These are phyloP conservation scores for Brenthis ino DNA, from an alignment of 2,888 invertebrate species.

Conservation along the genomic window DNA sequence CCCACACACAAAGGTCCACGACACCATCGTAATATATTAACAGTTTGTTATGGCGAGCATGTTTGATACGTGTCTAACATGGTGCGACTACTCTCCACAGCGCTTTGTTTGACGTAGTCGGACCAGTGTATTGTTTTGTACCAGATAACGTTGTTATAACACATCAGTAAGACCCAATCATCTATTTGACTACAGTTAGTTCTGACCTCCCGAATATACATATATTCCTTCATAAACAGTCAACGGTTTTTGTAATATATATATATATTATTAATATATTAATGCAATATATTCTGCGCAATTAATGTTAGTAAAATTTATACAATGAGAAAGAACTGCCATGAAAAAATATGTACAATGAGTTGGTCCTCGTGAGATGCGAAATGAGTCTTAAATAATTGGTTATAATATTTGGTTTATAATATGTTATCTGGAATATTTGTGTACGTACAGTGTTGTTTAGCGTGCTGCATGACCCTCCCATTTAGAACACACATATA, in stretches of 20 bases:
- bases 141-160: constrained; percentile 38
- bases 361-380: too few species aligned
- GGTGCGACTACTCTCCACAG: constrained; percentile 42
- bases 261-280: too few species aligned
- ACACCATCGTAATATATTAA: constrained; percentile 54
- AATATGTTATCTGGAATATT: constrained; percentile 35
- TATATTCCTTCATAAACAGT: too few species aligned
- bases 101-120: constrained; percentile 39
- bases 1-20: constrained; percentile 49
- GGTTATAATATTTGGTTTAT: constrained; percentile 24
- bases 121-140: constrained; percentile 24
- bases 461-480: constrained; percentile 61
- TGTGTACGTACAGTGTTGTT: constrained; percentile 46
- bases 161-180: not conserved
- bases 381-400: too few species aligned
- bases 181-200: not conserved
- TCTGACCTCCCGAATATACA: too few species aligned
- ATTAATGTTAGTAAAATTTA: too few species aligned
- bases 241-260: too few species aligned
- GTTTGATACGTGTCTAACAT: constrained; percentile 72
- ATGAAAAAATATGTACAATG: too few species aligned
- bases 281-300: too few species aligned
- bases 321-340: too few species aligned
- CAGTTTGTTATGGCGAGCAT: constrained; percentile 74
- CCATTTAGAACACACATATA: constrained; percentile 31